Base-by-base conservation (phyloP, 2,888 invertebrate genomes). In the Cecidostiba fungosa region DNA sequence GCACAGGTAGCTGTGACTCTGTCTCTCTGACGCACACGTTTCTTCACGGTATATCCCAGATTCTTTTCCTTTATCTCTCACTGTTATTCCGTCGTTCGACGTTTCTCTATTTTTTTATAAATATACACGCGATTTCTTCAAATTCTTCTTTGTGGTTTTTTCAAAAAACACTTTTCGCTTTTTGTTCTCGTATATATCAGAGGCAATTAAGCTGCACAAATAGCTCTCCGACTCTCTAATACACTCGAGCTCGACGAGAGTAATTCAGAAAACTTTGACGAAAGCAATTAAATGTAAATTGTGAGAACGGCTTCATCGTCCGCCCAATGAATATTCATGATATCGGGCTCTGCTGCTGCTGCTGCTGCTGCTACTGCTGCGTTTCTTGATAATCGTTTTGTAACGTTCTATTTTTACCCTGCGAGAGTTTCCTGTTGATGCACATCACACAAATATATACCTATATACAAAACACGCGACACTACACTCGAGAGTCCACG, bases 241-340 rank as follows among this genome's bases (percentile, higher is more conserved):
- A 14, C 66, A 74, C 73, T 81, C 47, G 47, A 36, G 32, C 29
- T 36, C 16, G 26, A 16, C 2, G 47, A 59, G 69, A 32, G 54
- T 23, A 62, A 70, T 72, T 81, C 39, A 43, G 74, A 78, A 82
- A 85, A 82, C 73, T 78, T 85, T 82, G 82, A 78, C 70, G 78
- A 82, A 82, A 82, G 82, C 82, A 82, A 85, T 85, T 82, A 82
- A 85, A 85, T 85, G 82, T 82, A 85, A 85, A 85, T 85, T 74
- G 77, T 85, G 85, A 73, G 50, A 74, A 82, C 73, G 23, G 69
- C 82, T 82, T 72, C 78, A 85, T 78, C 74, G 36, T 54, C 23
- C 26, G 36, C 0, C 23, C 69, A 0, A 82, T 82, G 78, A 85
- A 82, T 85, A 85, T 85, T 85, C 85, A 85, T 82, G 23, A 3